Evolutionary conservation across 1,140 invertebrate species (phyloP).

Genomic region (Drosophila nebulosa): DNA sequence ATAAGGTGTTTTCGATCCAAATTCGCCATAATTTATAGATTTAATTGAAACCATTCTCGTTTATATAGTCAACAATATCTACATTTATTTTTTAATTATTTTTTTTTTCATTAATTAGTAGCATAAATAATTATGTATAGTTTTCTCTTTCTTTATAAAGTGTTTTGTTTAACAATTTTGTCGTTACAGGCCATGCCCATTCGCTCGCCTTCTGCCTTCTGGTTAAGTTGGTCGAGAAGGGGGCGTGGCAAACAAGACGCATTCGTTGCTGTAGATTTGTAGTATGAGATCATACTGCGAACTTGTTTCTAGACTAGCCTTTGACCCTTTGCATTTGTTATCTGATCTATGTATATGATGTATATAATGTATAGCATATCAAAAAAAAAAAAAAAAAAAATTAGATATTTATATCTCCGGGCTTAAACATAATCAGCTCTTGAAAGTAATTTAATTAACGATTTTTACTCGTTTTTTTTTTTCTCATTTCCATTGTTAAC

Average conservation of each 20-base stretch:
- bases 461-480: slow-evolving; percentile 22
- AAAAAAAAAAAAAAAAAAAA: slow-evolving; percentile 26
- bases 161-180: slow-evolving; percentile 47
- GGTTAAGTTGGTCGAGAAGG: background rate
- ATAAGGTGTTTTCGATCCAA: background rate
- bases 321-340: background rate
- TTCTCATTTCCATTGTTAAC: slow-evolving; percentile 23
- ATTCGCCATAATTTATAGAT: too few species aligned
- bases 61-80: slow-evolving; percentile 72
- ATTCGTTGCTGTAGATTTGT: slow-evolving; percentile 46
- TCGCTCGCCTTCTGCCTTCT: background rate
- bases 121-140: slow-evolving; percentile 68
- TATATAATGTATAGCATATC: background rate
- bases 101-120: slow-evolving; percentile 63
- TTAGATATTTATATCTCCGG: slow-evolving; percentile 4
- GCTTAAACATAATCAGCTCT: slow-evolving; percentile 50
- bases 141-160: slow-evolving; percentile 17
- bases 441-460: slow-evolving; percentile 22
- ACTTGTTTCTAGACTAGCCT: background rate
- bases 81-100: slow-evolving; percentile 55
- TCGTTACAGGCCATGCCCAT: background rate
- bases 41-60: background rate
- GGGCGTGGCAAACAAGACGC: slow-evolving; percentile 22
- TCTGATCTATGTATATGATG: slow-evolving; percentile 21
- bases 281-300: slow-evolving; percentile 62